Conservation (phyloP, 2,797 vertebrate species). For the Micropoecilia bifurca region DNA sequence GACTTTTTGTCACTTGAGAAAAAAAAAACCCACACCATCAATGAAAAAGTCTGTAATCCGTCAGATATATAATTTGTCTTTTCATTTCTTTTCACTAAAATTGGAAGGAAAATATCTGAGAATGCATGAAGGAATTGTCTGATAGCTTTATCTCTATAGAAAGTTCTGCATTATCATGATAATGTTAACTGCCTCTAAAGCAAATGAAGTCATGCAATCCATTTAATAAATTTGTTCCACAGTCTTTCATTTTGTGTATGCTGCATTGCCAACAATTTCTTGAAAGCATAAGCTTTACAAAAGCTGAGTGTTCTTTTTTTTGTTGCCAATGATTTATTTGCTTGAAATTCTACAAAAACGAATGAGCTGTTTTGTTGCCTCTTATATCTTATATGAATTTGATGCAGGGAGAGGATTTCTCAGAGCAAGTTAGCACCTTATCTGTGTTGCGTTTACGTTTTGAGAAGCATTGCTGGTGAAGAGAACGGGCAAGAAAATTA, state of each 20-base stretch:
- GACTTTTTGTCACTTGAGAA: constrained; percentile 21
- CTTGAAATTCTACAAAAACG: constrained; percentile 36
- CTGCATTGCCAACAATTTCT: constrained; percentile 7
- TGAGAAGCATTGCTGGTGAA: constrained; percentile 1
- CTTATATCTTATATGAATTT: constrained; percentile 18
- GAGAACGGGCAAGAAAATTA: neutral
- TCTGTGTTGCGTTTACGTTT: constrained; percentile 26
- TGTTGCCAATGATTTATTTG: constrained; percentile 25
- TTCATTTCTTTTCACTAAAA: constrained; percentile 27
- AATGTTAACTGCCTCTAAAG: constrained; percentile 42
- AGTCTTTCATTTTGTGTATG: constrained; percentile 8
- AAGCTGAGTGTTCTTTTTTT: constrained; percentile 14
- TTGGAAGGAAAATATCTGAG: constrained; percentile 35
- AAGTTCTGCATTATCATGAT: constrained; percentile 37
- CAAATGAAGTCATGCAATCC: constrained; percentile 43
- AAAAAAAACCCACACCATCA: constrained; percentile 4
- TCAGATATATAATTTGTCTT: neutral
- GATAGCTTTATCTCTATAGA: constrained; percentile 39
- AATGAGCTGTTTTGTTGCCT: constrained; percentile 24
- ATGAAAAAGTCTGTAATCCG: neutral
- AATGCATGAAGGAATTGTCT: constrained; percentile 36
- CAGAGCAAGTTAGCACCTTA: constrained; percentile 19
- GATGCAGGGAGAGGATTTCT: neutral
- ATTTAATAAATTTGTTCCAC: constrained; percentile 44
- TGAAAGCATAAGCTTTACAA: constrained; percentile 32